Conservation (phyloP, 2,797 vertebrate genomes). For the Euphonia xanthogaster region DNA sequence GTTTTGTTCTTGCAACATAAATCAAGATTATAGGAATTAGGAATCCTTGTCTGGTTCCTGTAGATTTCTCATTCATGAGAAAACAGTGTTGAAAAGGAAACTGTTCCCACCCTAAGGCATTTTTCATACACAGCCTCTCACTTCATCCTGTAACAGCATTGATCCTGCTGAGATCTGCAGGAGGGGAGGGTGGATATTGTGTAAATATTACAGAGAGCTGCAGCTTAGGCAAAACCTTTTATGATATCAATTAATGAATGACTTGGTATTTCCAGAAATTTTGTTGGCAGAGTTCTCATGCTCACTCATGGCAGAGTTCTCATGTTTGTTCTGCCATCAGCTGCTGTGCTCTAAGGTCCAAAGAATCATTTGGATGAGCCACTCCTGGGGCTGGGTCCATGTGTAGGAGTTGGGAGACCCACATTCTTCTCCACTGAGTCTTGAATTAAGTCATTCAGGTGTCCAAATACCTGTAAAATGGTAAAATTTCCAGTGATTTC, state of each 20-base stretch:
- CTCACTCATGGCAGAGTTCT: neutral
- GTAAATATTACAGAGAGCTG: neutral
- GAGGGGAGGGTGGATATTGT: neutral
- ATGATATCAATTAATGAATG: neutral
- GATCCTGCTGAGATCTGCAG: neutral
- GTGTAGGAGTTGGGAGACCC: neutral
- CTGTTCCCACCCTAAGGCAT: neutral
- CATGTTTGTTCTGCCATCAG: neutral
- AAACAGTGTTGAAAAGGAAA: conserved; percentile 20
- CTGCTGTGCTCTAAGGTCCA: neutral
- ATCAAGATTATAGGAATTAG: neutral
- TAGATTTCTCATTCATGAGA: neutral
- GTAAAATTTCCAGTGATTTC: neutral
- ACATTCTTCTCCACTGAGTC: neutral
- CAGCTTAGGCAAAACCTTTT: neutral
- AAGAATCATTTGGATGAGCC: neutral
- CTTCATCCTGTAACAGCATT: neutral
- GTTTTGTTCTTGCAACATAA: neutral
- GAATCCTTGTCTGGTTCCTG: neutral
- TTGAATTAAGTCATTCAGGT: neutral
- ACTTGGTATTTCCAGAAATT: neutral
- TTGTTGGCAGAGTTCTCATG: neutral
- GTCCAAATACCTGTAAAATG: neutral
- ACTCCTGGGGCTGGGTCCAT: neutral
- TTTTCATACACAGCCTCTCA: neutral